A percentile compares a stretch with the other conserved stretches of the same genome.
phyloP scores from a whole-genome alignment of 2,797 vertebrate genomes.

The Falco concolor region DNA sequence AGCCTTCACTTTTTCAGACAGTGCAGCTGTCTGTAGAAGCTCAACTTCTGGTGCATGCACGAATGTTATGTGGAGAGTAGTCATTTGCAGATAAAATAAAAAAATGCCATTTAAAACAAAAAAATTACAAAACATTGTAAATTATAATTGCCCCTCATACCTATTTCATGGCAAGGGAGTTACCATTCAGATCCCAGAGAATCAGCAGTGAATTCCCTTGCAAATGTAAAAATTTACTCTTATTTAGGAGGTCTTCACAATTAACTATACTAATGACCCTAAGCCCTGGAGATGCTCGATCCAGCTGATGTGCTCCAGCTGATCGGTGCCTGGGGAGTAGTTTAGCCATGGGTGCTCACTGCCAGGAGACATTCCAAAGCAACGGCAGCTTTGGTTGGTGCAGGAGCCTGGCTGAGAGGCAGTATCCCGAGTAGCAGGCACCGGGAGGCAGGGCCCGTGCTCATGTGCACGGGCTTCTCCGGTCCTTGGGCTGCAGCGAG shows the following conservation, averaged over 20 bases:
- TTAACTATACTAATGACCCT: fast-evolving
- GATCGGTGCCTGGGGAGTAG: neutral
- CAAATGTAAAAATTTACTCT: neutral
- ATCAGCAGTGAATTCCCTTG: neutral
- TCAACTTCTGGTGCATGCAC: neutral
- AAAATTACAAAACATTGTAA: neutral
- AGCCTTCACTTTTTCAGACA: neutral
- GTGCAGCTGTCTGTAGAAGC: neutral
- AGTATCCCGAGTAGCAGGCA: fast-evolving
- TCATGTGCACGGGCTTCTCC: fast-evolving
- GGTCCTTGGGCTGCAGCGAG: neutral
- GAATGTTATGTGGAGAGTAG: neutral
- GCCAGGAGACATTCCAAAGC: neutral
- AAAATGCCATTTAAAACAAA: neutral
- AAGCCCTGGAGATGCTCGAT: neutral
- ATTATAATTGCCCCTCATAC: neutral
- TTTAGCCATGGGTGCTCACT: neutral
- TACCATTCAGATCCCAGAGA: neutral
- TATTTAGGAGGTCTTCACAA: neutral
- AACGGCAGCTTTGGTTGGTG: neutral
- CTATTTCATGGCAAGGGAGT: neutral
- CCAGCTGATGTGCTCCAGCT: neutral
- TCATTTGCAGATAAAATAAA: neutral
- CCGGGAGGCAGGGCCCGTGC: neutral
- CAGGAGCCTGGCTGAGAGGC: neutral